Evolutionary conservation across 2,797 vertebrate species (phyloP), one percentile per base, ranked within the genome.

Genomic region (Gymnothorax javanicus): DNA sequence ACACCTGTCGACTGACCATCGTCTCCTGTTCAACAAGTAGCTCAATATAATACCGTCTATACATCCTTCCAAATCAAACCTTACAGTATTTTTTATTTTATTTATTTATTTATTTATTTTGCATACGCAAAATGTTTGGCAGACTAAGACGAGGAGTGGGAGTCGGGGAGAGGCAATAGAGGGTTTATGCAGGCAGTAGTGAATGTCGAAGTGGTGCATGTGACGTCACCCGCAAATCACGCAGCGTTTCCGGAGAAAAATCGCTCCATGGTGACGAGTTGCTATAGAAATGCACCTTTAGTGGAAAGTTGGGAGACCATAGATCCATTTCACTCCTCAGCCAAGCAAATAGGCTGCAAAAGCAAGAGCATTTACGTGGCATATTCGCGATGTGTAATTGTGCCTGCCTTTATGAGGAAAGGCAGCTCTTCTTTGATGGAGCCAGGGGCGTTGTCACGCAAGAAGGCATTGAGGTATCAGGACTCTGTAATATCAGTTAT

Each of bases 271-370:
- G 96, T 94, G 96, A 97, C 96, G 93, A 91, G 97, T 98, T 99
- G 95, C 97, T 96, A 97, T 97, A 97, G 97, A 96, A 96, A 98
- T 97, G 93, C 96, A 97, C 94, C 95, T 96, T 90, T 96, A 95
- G 96, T 94, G 94, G 93, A 58, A 91, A 91, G 87, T 91, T 91
- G 89, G 88, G 81, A 86, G 75, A 84, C 81, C 33, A 86, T 43
- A 85, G 13, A 90, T 86, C 87, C 64, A 56, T 81, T 87, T 52
- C 83, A 86, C 27, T 52, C n/a, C 73, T 67, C 58, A 83, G n/a
- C 56, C 79, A 64, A 64, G 60, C 54, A 82, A 57, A 82, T 8
- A 13, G 57, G 9, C 85, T 33, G 50, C 1, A 57, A 64, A 87
- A 52, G 85, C 52, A 23, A 1, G 54, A 9, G 67, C 86, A 83